Conservation (phyloP, 2,113 vertebrate species). For the Panthera tigris region DNA sequence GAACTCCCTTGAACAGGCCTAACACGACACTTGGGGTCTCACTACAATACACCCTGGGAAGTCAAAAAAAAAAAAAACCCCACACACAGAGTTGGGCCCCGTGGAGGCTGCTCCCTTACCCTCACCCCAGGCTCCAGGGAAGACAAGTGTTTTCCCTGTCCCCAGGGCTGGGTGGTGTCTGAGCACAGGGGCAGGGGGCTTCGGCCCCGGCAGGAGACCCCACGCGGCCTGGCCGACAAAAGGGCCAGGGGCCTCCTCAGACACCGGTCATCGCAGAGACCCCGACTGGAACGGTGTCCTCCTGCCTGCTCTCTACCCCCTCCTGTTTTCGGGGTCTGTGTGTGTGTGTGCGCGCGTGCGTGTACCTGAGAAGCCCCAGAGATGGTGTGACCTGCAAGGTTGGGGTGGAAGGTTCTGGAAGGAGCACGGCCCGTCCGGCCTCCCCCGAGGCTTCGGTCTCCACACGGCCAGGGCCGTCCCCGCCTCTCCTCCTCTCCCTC, state of each 20-base stretch:
- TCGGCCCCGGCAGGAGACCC: no score
- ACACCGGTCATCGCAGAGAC: fast-evolving
- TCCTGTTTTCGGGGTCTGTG: background rate
- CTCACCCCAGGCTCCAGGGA: background rate
- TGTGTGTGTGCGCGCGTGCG: fast-evolving
- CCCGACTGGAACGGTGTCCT: fast-evolving
- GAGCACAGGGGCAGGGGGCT: background rate
- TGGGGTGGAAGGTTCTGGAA: background rate
- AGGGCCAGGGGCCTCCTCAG: background rate
- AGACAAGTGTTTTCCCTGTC: background rate
- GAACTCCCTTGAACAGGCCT: background rate
- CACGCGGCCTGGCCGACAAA: fast-evolving
- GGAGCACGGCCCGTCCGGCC: background rate
- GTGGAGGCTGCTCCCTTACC: background rate
- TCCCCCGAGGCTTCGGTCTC: background rate
- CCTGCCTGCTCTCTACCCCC: fast-evolving
- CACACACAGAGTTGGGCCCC: fast-evolving
- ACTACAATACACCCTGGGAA: background rate
- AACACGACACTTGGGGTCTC: background rate
- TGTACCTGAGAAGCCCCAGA: background rate
- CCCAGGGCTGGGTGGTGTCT: background rate
- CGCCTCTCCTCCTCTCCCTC: background rate
- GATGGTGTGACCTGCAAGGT: background rate
- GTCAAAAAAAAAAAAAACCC: background rate
- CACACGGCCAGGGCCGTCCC: background rate